Conservation (phyloP, 2,888 invertebrate species). For the Ceramica pisi region DNA sequence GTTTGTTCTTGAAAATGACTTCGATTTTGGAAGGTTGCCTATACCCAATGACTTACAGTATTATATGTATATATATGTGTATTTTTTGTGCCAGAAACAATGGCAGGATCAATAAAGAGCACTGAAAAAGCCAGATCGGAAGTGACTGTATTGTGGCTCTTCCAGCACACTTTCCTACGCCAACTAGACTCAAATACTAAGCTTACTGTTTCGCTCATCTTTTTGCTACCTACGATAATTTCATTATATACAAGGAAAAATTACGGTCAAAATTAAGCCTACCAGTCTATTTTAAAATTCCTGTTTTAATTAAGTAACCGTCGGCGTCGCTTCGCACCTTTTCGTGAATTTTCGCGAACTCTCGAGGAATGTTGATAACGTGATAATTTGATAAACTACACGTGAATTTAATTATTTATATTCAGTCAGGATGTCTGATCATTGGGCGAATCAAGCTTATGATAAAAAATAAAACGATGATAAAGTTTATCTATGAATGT, state of each 20-base stretch:
- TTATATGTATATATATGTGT: no score
- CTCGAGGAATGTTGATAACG: conserved; percentile 25
- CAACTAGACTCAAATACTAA: no score
- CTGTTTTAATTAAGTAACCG: conserved; percentile 2
- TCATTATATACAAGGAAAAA: background rate
- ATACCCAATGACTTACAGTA: no score
- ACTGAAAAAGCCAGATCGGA: background rate
- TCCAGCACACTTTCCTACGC: no score
- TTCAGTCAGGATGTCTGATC: conserved; percentile 4
- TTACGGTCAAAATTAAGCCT: no score
- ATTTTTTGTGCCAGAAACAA: no score
- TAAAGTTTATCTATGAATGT: conserved; percentile 19
- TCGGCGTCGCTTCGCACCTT: background rate
- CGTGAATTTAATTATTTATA: conserved; percentile 24
- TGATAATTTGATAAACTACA: conserved; percentile 35
- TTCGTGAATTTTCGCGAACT: conserved; percentile 42
- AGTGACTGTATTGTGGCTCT: background rate
- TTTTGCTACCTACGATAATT: no score
- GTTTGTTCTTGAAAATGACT: no score
- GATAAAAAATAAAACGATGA: conserved; percentile 10
- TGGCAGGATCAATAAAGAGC: no score
- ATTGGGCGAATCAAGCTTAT: conserved; percentile 2
- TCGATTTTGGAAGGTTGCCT: no score
- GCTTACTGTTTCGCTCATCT: no score
- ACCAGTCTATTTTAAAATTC: background rate